Evolutionary conservation across 2,888 invertebrate genomes (phyloP).

Genomic region (Megaustenia siamemsis): DNA sequence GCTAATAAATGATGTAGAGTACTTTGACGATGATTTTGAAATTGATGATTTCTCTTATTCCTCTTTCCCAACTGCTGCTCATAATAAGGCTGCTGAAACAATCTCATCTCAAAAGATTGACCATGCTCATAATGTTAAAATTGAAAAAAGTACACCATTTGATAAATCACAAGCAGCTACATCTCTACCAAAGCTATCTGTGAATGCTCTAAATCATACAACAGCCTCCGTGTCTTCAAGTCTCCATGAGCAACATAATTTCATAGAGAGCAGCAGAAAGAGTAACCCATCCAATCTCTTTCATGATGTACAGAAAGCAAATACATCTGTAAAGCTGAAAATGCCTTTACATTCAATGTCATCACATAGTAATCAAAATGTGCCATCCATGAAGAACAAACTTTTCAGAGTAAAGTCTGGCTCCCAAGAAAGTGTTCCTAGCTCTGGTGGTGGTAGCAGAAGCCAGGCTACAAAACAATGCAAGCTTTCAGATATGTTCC

Average conservation of each 20-base stretch:
- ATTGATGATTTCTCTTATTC: not conserved
- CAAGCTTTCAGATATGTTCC: constrained; percentile 40
- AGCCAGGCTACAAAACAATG: constrained; percentile 19
- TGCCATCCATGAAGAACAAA: not conserved
- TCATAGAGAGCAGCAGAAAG: not conserved
- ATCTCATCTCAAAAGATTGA: not conserved
- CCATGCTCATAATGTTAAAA: not conserved
- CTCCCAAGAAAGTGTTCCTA: not conserved
- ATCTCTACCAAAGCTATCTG: not conserved
- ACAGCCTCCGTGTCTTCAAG: not conserved
- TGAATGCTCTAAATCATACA: not conserved
- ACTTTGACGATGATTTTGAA: constrained; percentile 43
- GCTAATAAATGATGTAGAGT: not conserved
- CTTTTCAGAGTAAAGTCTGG: constrained; percentile 7
- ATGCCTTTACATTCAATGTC: not conserved
- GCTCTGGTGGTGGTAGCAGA: not conserved
- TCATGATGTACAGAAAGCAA: not conserved
- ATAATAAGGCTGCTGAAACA: not conserved
- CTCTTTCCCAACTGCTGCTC: not conserved
- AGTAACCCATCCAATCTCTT: not conserved
- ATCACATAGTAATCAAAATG: not conserved
- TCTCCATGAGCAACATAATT: not conserved
- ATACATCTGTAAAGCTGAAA: not conserved
- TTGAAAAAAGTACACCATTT: not conserved
- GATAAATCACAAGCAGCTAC: not conserved